Evolutionary conservation across 2,113 vertebrate species (phyloP).

Genomic region (Brachypteracias leptosomus): DNA sequence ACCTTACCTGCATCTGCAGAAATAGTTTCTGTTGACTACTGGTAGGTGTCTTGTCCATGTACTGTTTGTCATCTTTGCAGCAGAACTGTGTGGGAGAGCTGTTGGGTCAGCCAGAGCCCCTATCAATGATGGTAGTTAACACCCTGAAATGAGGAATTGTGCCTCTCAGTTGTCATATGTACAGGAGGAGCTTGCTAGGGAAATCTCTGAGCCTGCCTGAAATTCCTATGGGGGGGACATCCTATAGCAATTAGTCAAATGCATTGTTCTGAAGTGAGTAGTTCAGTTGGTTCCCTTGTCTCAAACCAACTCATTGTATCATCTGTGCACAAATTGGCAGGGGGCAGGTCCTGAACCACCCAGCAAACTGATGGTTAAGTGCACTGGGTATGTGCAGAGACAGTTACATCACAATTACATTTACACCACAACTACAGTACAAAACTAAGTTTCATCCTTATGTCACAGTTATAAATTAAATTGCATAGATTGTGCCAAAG

Average conservation of each 20-base stretch:
- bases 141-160: neutral
- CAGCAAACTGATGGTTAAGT: neutral
- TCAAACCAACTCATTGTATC: neutral
- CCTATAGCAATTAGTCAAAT: neutral
- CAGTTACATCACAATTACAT: neutral
- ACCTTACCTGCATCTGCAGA: neutral
- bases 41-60: neutral
- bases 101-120: neutral
- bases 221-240: neutral
- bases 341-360: neutral
- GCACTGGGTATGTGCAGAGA: neutral
- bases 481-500: neutral
- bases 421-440: neutral
- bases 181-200: neutral
- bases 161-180: neutral
- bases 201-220: neutral
- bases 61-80: neutral
- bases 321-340: neutral
- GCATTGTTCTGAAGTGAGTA: neutral
- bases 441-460: neutral
- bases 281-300: neutral
- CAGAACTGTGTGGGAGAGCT: neutral
- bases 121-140: neutral
- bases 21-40: neutral
- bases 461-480: neutral